Conservation (phyloP, 2,888 invertebrate genomes). For the Zaprionus lineosus region DNA sequence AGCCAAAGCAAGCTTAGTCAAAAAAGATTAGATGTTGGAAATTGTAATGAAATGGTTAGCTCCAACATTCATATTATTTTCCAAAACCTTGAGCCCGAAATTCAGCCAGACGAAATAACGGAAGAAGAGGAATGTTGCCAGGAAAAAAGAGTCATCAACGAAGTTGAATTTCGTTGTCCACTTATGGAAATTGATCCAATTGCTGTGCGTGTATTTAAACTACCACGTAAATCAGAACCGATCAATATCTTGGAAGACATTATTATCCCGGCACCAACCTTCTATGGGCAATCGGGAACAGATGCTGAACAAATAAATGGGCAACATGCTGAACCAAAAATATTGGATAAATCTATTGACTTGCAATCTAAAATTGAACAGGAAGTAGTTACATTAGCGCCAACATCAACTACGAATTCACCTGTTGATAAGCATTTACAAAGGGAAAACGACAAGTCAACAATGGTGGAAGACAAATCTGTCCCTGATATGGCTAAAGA, state of each 20-base stretch:
- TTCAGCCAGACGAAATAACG: neutral
- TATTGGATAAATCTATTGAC: no score
- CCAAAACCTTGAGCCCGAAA: neutral
- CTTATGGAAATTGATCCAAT: slow-evolving; percentile 27
- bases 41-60: no score
- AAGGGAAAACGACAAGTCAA: no score
- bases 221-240: slow-evolving; percentile 16
- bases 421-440: no score
- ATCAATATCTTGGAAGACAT: slow-evolving; percentile 56
- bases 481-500: neutral
- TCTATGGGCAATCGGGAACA: no score
- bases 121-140: neutral
- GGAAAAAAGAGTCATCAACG: neutral
- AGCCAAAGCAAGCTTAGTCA: no score
- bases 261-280: slow-evolving; percentile 17
- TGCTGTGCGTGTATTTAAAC: slow-evolving; percentile 34
- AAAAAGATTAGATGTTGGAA: no score
- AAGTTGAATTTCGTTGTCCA: slow-evolving; percentile 31
- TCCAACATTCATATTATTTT: slow-evolving; percentile 11
- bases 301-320: no score
- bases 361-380: no score
- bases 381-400: no score
- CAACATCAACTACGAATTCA: no score
- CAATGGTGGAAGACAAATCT: neutral
- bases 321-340: no score